Evolutionary conservation across 2,888 invertebrate genomes (phyloP).

Genomic region (Heliconius ethilla): DNA sequence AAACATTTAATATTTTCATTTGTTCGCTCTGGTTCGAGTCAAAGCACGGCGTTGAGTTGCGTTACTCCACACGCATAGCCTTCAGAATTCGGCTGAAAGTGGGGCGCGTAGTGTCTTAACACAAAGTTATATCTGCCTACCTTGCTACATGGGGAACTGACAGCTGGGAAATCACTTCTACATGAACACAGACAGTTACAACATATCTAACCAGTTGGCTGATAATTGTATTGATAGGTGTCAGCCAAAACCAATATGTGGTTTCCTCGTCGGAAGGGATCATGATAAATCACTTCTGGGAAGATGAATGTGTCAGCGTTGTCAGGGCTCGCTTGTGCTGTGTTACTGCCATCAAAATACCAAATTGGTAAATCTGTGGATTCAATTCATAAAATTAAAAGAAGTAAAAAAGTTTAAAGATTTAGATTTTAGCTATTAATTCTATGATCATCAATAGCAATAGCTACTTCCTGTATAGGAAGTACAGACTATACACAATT

Average conservation of each 20-base stretch:
- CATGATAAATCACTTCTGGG: constrained; percentile 89
- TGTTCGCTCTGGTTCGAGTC: too few species aligned
- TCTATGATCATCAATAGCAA: too few species aligned
- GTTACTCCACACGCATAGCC: too few species aligned
- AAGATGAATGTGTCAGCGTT: constrained; percentile 89
- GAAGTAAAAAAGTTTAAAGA: not conserved
- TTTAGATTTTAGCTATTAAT: not conserved
- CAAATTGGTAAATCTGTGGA: constrained; percentile 86
- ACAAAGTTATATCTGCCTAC: too few species aligned
- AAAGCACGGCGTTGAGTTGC: too few species aligned
- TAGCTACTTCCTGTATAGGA: too few species aligned
- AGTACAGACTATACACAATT: too few species aligned
- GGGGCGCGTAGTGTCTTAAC: too few species aligned
- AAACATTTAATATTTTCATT: too few species aligned
- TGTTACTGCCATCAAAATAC: constrained; percentile 89
- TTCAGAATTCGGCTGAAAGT: too few species aligned
- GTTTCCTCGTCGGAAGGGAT: constrained; percentile 89
- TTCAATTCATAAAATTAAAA: constrained; percentile 22
- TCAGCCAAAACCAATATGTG: constrained; percentile 90
- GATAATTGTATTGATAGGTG: constrained; percentile 85
- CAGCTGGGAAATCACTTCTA: not conserved
- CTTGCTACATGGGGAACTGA: too few species aligned
- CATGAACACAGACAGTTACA: not conserved
- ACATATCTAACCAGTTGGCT: constrained; percentile 66
- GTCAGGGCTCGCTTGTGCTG: constrained; percentile 83